Evolutionary conservation across 2,888 invertebrate species (phyloP).

Genomic region (Drosophila algonquin): DNA sequence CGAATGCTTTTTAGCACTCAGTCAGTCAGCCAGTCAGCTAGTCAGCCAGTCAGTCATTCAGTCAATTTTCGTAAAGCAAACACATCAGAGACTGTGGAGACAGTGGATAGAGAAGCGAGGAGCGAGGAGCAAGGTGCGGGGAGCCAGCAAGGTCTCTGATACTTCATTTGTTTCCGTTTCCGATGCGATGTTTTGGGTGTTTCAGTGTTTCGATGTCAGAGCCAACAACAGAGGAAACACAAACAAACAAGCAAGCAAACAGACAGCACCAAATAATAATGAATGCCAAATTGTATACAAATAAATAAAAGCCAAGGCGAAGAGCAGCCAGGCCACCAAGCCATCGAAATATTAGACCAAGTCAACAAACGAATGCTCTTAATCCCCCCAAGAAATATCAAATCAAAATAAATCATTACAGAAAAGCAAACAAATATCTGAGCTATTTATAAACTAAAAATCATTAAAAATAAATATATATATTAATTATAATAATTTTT

Average conservation of each 20-base stretch:
- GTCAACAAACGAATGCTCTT: slow-evolving; percentile 33
- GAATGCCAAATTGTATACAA: slow-evolving; percentile 78
- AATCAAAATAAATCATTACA: too few species aligned
- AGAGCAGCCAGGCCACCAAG: slow-evolving; percentile 4
- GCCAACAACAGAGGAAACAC: slow-evolving; percentile 16
- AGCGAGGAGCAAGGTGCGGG: slow-evolving; percentile 5
- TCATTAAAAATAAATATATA: too few species aligned
- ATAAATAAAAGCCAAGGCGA: slow-evolving; percentile 53
- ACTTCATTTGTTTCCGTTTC: slow-evolving; percentile 74
- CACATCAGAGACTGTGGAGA: slow-evolving; percentile 26
- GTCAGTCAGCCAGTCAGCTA: slow-evolving; percentile 47
- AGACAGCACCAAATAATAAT: slow-evolving; percentile 72
- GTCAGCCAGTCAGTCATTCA: slow-evolving; percentile 50
- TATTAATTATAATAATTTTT: too few species aligned
- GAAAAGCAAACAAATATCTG: too few species aligned
- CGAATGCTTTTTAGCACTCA: slow-evolving; percentile 51
- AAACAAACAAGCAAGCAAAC: slow-evolving; percentile 43
- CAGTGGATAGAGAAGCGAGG: not conserved
- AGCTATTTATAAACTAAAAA: too few species aligned
- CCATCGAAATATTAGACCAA: not conserved
- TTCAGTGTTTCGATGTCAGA: slow-evolving; percentile 41
- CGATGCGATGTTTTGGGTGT: slow-evolving; percentile 43
- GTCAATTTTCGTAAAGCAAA: slow-evolving; percentile 50
- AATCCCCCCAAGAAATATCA: too few species aligned
- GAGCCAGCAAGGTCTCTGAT: slow-evolving; percentile 51